Evolutionary conservation across 2,888 invertebrate species (phyloP).

Genomic region (Poecilobothrus nobilitatus): DNA sequence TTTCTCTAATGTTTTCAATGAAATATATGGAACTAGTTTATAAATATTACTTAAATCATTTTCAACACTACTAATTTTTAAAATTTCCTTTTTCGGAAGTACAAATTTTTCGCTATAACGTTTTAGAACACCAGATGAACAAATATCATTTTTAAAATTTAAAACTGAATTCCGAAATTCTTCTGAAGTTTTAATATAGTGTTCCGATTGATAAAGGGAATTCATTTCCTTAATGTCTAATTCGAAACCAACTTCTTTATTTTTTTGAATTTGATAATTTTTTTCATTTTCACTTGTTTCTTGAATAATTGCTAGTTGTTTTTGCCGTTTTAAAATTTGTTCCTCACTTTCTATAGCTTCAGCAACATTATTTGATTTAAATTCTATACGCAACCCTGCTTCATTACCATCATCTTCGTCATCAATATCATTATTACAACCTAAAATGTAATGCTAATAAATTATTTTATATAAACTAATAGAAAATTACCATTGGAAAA

Average conservation of each 20-base stretch:
- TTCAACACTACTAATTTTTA: slow-evolving; percentile 17
- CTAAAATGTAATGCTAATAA: neutral
- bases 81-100: slow-evolving; percentile 24
- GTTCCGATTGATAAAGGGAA: slow-evolving; percentile 17
- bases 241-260: slow-evolving; percentile 39
- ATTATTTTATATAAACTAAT: neutral
- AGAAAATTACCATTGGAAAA: neutral
- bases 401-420: slow-evolving; percentile 43
- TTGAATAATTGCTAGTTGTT: slow-evolving; percentile 40
- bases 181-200: slow-evolving; percentile 15
- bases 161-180: slow-evolving; percentile 35
- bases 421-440: slow-evolving; percentile 33
- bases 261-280: slow-evolving; percentile 41
- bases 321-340: slow-evolving; percentile 42
- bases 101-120: slow-evolving; percentile 28
- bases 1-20: slow-evolving; percentile 17
- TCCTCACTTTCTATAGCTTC: slow-evolving; percentile 67
- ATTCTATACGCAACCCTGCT: slow-evolving; percentile 63
- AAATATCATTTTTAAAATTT: slow-evolving; percentile 33
- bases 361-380: slow-evolving; percentile 75
- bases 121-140: slow-evolving; percentile 36
- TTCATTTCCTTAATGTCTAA: slow-evolving; percentile 26
- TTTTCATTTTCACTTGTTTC: slow-evolving; percentile 41
- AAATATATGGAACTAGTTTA: slow-evolving; percentile 26
- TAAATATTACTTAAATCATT: slow-evolving; percentile 18